These are phyloP conservation scores for Leuciscus idus DNA, from an alignment of 2,113 vertebrate genomes.

Conservation along the genomic window DNA sequence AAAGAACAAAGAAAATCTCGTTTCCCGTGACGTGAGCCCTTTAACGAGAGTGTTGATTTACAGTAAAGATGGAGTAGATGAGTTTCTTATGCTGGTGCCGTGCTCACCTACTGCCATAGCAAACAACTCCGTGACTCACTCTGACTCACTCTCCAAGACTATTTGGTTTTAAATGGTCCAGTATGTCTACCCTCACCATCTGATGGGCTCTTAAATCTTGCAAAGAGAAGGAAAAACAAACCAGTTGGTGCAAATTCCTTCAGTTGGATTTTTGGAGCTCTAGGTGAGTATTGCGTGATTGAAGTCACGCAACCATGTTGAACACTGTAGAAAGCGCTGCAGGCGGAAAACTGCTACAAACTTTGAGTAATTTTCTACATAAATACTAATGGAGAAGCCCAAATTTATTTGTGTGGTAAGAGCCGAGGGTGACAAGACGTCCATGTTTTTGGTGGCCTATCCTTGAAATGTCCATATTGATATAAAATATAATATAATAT, in stretches of 20 bases:
- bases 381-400: background rate
- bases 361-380: background rate
- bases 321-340: background rate
- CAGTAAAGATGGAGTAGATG: conserved; percentile 4
- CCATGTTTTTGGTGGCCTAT: background rate
- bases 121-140: conserved; percentile 72
- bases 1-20: background rate
- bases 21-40: background rate
- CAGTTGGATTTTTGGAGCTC: conserved; percentile 25
- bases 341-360: background rate
- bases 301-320: background rate
- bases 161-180: conserved; percentile 70
- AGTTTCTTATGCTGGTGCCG: conserved; percentile 39
- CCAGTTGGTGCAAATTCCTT: conserved; percentile 25
- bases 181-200: conserved; percentile 58
- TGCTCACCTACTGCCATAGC: conserved; percentile 58
- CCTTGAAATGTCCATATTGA: too few species aligned
- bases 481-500: too few species aligned
- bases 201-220: conserved; percentile 50
- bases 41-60: background rate
- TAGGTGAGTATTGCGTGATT: conserved; percentile 1
- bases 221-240: conserved; percentile 54
- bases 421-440: background rate
- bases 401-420: background rate
- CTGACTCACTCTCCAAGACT: conserved; percentile 65